A percentile compares a stretch with the other conserved stretches of the same genome.
These are phyloP conservation scores for Eulimnadia texana DNA, from an alignment of 1,140 invertebrate genomes.

Conservation along the genomic window DNA sequence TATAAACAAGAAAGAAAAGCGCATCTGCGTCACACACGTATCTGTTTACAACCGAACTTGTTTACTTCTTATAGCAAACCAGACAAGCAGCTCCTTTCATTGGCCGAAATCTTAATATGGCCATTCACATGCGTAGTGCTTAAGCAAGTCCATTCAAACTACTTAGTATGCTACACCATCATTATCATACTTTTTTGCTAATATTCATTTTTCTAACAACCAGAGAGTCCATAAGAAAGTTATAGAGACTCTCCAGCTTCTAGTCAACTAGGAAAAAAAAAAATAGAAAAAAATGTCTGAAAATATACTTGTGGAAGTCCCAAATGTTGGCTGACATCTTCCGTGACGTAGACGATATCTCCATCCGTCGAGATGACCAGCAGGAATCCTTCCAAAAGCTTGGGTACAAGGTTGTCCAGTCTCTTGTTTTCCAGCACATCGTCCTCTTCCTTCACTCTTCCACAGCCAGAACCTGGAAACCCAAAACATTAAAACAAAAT, in stretches of 20 bases:
- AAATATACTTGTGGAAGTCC: conserved; percentile 67
- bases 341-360: conserved; percentile 78
- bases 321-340: conserved; percentile 75
- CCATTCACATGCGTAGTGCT: no score
- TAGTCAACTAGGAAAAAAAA: no score
- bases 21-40: background rate
- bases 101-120: no score
- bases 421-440: conserved; percentile 1
- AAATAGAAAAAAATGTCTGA: conserved; percentile 8
- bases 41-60: background rate
- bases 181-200: no score
- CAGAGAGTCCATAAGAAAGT: no score
- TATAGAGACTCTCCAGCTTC: no score
- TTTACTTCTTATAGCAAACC: background rate
- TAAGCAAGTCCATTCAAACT: no score
- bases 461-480: background rate
- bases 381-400: conserved; percentile 77
- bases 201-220: no score
- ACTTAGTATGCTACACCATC: no score
- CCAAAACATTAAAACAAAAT: no score
- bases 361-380: conserved; percentile 71
- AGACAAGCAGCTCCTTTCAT: background rate
- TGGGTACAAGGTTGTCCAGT: conserved; percentile 39
- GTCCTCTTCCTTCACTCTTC: conserved; percentile 4
- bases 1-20: background rate